Percentiles rank a stretch among this genome's conserved stretches.
Conservation (phyloP, 2,113 vertebrate species). For the Oncorhynchus mykiss region DNA sequence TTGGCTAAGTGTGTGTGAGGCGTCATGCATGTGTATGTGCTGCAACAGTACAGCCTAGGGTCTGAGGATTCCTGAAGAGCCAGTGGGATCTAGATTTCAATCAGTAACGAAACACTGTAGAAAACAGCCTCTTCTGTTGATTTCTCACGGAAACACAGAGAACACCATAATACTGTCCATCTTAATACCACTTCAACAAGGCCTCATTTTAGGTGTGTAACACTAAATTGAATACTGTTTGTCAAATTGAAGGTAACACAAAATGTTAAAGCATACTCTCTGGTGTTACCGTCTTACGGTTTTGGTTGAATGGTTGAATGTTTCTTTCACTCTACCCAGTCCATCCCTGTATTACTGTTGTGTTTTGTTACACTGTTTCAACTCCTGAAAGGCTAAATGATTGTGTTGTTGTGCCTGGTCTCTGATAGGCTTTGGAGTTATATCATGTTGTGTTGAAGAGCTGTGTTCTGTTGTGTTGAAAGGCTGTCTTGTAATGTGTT, state of each 20-base stretch:
- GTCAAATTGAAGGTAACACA: no score
- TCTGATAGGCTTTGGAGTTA: not conserved
- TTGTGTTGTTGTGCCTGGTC: not conserved
- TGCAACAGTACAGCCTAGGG: not conserved
- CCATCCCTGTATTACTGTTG: not conserved
- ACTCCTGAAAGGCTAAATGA: not conserved
- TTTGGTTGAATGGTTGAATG: not conserved
- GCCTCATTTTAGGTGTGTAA: not conserved
- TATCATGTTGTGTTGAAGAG: not conserved
- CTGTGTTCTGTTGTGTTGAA: no score
- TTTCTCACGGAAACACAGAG: not conserved
- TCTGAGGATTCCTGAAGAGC: constrained; percentile 12
- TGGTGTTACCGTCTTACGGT: not conserved
- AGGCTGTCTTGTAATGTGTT: not conserved
- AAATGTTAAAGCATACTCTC: not conserved
- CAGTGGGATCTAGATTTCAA: constrained; percentile 8
- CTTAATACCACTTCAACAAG: not conserved
- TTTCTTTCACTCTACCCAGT: not conserved
- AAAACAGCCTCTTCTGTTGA: not conserved
- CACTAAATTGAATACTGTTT: not conserved
- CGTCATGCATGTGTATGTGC: constrained; percentile 8
- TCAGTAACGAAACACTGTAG: constrained; percentile 19
- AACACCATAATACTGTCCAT: constrained; percentile 9
- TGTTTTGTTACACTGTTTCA: not conserved
- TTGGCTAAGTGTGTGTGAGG: constrained; percentile 4